Evolutionary conservation across 2,888 invertebrate genomes (phyloP), one percentile per base, ranked within the genome.

Genomic region (Nomada goodeniana): DNA sequence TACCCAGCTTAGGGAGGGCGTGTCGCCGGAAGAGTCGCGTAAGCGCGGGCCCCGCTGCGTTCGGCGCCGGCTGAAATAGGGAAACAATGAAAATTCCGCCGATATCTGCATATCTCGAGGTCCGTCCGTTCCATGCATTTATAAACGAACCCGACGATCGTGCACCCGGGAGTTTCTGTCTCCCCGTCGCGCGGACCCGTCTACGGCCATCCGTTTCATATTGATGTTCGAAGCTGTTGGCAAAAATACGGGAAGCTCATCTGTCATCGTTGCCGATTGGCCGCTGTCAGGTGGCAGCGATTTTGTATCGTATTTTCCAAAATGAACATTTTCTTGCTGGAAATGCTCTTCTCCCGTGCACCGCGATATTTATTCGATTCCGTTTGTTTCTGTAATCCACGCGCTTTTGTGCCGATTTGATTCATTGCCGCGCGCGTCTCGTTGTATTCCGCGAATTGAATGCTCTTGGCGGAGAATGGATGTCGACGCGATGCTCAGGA

Each of bases 51-150:
- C 65, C 36, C 29, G 55, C 55, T 52, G 18, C 20, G 23, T 44
- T 60, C 59, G 10, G 20, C 26, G 47, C 61, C 29, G 57, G 50
- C 77, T 77, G 82, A 82, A 83, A 83, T 83, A 82, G 83, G 83
- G 83, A 83, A 83, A 83, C 83, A 83, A 83, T 83, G 82, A 82
- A 73, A 83, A 83, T 83, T 83, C 82, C 82, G 44, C 72, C 78
- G 82, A 82, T 82, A 78, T 77, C 76, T 77, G 83, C 77, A 82
- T 81, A 82, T 82, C 82, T 74, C 77, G 42, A 10, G 55, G 67
- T 50, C 67, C 78, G 57, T 18, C 65, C 82, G 63, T 53, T 52
- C 52, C 44, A 18, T 15, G 9, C 67, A 74, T 81, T 77, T 82
- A 68, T 44, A 67, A 71, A 77, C 65, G 71, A 63, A 55, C 60